A percentile compares a stretch with the other conserved stretches of the same genome.
These are phyloP conservation scores for Indri indri DNA, from an alignment of 2,113 vertebrate species.

Conservation along the genomic window DNA sequence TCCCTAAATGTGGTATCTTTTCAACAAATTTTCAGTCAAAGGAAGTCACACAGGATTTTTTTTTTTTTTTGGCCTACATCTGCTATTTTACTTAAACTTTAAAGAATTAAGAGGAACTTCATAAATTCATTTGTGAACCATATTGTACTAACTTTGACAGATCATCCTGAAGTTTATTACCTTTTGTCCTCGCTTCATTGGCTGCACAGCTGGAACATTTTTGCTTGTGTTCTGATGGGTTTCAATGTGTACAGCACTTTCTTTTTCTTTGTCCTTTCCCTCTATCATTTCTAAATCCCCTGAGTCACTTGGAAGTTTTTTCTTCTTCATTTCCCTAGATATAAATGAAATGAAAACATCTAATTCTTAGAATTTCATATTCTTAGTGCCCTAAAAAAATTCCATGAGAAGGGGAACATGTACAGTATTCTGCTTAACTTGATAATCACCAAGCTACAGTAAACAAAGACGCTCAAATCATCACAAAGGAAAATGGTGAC, in stretches of 20 bases:
- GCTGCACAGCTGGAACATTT: slow-evolving; percentile 79
- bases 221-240: slow-evolving; percentile 77
- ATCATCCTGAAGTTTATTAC: slow-evolving; percentile 73
- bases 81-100: slow-evolving; percentile 35
- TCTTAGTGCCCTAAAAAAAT: slow-evolving; percentile 12
- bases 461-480: neutral
- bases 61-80: neutral
- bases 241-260: slow-evolving; percentile 27
- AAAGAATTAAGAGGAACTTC: neutral
- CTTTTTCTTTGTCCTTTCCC: slow-evolving; percentile 81
- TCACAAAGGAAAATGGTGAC: neutral
- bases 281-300: slow-evolving; percentile 80
- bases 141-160: neutral
- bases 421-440: slow-evolving; percentile 22
- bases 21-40: neutral
- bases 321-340: slow-evolving; percentile 95
- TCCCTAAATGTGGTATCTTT: neutral
- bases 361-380: slow-evolving; percentile 40
- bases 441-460: neutral
- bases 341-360: slow-evolving; percentile 48
- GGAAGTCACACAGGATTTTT: neutral
- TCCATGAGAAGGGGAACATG: neutral
- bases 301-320: slow-evolving; percentile 85
- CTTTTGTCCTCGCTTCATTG: slow-evolving; percentile 94
- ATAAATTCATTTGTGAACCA: neutral